Base-by-base conservation (phyloP, 2,113 vertebrate species). In the Nettapus auritus region DNA sequence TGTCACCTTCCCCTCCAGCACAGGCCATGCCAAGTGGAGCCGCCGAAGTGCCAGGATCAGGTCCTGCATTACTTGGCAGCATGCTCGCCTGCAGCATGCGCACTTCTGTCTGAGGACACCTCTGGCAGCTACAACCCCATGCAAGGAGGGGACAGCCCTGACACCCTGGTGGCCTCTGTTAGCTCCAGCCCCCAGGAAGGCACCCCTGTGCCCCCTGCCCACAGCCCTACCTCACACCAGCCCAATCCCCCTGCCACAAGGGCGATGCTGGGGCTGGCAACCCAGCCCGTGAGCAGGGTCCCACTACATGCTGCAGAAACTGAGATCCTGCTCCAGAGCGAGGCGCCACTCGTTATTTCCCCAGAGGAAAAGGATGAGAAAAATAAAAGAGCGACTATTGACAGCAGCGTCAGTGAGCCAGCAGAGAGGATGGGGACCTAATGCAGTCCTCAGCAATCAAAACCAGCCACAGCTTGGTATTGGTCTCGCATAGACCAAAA, bases 201-300 rank as follows among this genome's bases (percentile, higher is more conserved):
- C 0, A 2, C 62, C 31, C 13, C 7, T 28, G 1, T 23, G 34
- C 40, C 68, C 17, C 6, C 28, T 0, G 0, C 59, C 33, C 7
- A 3, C 36, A 59, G 57, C 66, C 56, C 71, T 3, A 6, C 23
- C 50, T 52, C 23, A 52, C 7, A 64, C 17, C 62, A 64, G 62
- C 25, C 52, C 20, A 1, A 0, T 34, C 44, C 46, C n/a, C 18
- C 64, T 59, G 28, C 31, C 8, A 2, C 8, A 34, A 31, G 25
- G 56, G 33, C 12, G 7, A 10, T 2, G 17, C 0, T 3, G 2
- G 48, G n/a, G 56, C 40, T 56, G 67, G 40, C 63, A 31, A 18
- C 13, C 13, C 2, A 0, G 48, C n/a, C 55, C 6, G 0, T 2
- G 10, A 55, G 64, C 60, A 78, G 33, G 26, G 66, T 34, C 86